These are phyloP conservation scores for Echinometra lucunter DNA, from an alignment of 53 echinoderm and acorn worm genomes.

Conservation along the genomic window DNA sequence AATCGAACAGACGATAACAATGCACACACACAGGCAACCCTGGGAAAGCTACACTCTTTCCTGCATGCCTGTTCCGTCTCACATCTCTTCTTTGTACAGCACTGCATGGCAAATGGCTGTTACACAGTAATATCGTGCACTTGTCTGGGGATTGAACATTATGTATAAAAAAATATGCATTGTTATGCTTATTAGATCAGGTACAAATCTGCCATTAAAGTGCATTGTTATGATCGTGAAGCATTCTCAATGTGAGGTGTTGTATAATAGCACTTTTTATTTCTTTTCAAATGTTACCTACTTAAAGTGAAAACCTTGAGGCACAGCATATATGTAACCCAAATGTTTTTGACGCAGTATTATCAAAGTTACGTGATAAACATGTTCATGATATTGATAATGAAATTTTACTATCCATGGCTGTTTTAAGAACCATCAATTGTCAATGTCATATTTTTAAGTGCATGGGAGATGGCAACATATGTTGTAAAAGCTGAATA, in stretches of 20 bases:
- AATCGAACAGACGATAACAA: constrained; percentile 8
- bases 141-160: neutral
- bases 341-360: too few relatives aligned
- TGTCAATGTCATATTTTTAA: too few relatives aligned
- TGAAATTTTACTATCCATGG: too few relatives aligned
- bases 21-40: neutral
- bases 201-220: too few relatives aligned
- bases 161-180: constrained; percentile 5
- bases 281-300: too few relatives aligned
- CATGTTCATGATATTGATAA: too few relatives aligned
- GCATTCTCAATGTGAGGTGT: neutral
- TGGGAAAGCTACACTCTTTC: constrained; percentile 3
- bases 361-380: too few relatives aligned
- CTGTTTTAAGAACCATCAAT: too few relatives aligned
- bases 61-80: neutral
- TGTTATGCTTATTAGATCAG: neutral
- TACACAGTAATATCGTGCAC: neutral
- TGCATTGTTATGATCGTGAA: neutral
- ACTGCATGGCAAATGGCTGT: neutral
- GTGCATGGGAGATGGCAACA: too few relatives aligned
- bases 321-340: too few relatives aligned
- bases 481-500: too few relatives aligned
- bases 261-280: neutral
- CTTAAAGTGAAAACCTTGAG: too few relatives aligned
- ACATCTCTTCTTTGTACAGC: neutral